These are phyloP conservation scores for Hydrocynus forskahlii DNA, from an alignment of 2,797 vertebrate genomes.

Conservation along the genomic window DNA sequence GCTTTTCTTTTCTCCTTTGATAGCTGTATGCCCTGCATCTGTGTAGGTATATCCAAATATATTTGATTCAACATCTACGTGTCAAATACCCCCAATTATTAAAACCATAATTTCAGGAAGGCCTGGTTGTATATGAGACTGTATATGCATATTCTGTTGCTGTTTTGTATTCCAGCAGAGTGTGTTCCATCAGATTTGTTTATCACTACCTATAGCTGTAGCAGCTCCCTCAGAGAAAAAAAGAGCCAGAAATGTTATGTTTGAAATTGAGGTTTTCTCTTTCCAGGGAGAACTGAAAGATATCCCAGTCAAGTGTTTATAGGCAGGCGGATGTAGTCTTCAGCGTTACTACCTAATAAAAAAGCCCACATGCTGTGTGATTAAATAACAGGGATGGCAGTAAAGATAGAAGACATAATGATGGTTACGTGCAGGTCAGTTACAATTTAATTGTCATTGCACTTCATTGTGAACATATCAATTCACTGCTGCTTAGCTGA, in stretches of 20 bases:
- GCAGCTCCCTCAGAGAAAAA: conserved; percentile 12
- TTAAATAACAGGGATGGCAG: conserved; percentile 92
- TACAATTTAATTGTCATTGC: conserved; percentile 98
- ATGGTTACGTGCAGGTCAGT: conserved; percentile 95
- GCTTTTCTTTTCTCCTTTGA: conserved; percentile 13
- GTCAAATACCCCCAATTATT: conserved; percentile 19
- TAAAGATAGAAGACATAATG: conserved; percentile 90
- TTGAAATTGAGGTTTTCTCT: conserved; percentile 76
- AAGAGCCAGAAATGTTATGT: conserved; percentile 25
- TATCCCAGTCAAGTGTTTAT: conserved; percentile 85
- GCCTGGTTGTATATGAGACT: conserved; percentile 6
- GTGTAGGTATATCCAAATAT: conserved; percentile 3
- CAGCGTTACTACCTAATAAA: conserved; percentile 90
- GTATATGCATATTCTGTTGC: background rate
- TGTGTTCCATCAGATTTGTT: conserved; percentile 15
- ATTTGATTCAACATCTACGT: conserved; percentile 9
- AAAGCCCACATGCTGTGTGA: conserved; percentile 86
- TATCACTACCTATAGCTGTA: conserved; percentile 82
- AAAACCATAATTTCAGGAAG: conserved; percentile 7
- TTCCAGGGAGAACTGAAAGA: conserved; percentile 79
- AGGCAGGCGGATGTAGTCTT: conserved; percentile 89
- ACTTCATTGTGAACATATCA: conserved; percentile 92
- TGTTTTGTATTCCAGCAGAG: background rate
- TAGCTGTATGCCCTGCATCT: background rate
- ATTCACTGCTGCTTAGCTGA: conserved; percentile 91